phyloP scores from a whole-genome alignment of 1,140 invertebrate genomes.

The Nilaparvata lugens region DNA sequence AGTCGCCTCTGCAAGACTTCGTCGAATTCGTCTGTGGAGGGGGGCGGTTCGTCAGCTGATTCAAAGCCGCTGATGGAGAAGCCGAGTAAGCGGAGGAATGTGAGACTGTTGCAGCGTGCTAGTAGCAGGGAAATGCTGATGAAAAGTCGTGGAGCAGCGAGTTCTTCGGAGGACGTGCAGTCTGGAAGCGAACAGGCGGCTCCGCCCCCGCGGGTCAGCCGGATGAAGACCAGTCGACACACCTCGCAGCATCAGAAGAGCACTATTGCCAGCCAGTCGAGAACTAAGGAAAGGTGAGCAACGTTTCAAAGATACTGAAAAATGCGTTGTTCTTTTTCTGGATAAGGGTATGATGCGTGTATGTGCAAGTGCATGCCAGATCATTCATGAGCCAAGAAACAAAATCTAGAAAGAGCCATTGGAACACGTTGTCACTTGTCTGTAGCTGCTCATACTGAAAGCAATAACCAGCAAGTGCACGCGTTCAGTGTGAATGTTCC shows the following conservation, averaged over 20 bases:
- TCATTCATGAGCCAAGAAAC: too few species aligned
- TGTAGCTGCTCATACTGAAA: too few species aligned
- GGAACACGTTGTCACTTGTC: too few species aligned
- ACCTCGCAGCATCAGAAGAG: not conserved
- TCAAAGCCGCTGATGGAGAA: constrained; percentile 17
- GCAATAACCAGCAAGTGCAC: too few species aligned
- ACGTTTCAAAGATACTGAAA: too few species aligned
- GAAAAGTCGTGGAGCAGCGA: constrained; percentile 34
- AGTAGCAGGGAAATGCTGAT: constrained; percentile 38
- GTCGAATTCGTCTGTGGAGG: constrained; percentile 38
- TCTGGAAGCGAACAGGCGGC: constrained; percentile 27
- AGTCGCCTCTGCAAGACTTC: constrained; percentile 27
- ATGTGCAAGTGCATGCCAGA: too few species aligned
- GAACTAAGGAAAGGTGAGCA: constrained; percentile 13
- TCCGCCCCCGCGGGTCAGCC: not conserved
- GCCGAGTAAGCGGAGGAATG: constrained; percentile 29
- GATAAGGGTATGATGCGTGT: too few species aligned
- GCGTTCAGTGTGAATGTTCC: too few species aligned
- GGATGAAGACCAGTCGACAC: not conserved
- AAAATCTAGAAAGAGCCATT: too few species aligned
- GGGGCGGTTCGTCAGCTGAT: constrained; percentile 18
- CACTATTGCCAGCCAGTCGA: constrained; percentile 3
- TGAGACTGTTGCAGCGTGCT: constrained; percentile 38
- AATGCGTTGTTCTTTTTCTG: too few species aligned
- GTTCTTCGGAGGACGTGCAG: constrained; percentile 40